These are phyloP conservation scores for Hetaerina titia DNA, from an alignment of 2,888 invertebrate species.

Conservation along the genomic window DNA sequence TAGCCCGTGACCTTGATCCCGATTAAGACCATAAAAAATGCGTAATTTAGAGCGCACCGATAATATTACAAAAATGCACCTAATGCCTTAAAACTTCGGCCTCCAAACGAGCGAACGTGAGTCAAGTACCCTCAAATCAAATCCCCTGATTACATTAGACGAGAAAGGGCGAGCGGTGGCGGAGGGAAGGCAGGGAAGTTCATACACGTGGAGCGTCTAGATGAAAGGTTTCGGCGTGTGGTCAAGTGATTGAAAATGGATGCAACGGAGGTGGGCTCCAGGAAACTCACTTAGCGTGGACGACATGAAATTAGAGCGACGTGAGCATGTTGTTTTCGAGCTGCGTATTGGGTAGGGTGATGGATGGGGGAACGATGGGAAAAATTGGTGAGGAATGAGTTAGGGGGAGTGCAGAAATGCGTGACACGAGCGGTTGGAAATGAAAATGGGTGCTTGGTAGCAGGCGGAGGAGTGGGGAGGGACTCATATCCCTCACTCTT, in stretches of 20 bases:
- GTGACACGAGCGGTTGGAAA: background rate
- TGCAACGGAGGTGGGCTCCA: background rate
- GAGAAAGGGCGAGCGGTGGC: background rate
- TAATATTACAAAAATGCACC: no score
- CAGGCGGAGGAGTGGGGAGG: no score
- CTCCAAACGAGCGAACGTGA: no score
- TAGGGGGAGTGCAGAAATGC: background rate
- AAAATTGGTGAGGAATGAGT: background rate
- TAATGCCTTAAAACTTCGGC: no score
- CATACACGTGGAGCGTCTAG: background rate
- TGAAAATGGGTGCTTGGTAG: background rate
- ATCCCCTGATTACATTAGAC: background rate
- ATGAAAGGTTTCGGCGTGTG: background rate
- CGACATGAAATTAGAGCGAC: no score
- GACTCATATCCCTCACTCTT: no score
- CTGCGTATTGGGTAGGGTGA: background rate
- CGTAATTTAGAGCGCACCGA: no score
- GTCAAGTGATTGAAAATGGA: background rate
- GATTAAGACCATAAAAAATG: no score
- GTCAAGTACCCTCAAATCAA: no score
- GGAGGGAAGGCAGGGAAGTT: background rate
- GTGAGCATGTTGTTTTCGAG: background rate
- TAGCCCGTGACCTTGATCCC: no score
- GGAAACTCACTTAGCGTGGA: no score
- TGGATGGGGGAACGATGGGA: background rate